These are phyloP conservation scores for Diglossa brunneiventris DNA, from an alignment of 2,113 vertebrate species.

Conservation along the genomic window DNA sequence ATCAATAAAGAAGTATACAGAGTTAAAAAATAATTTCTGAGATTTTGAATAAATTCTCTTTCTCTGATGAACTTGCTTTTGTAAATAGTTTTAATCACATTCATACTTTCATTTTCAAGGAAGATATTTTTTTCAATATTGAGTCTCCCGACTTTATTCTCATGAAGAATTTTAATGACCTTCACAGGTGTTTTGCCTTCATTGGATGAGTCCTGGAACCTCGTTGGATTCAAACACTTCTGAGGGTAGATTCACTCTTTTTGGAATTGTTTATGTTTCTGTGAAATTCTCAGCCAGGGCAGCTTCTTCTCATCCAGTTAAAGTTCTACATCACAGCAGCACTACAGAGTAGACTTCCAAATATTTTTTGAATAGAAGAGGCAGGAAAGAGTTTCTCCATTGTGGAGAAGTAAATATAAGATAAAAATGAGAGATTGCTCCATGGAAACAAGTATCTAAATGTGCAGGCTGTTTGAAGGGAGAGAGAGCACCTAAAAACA, in stretches of 20 bases:
- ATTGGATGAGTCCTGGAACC: not conserved
- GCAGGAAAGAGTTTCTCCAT: not conserved
- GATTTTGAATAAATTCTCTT: not conserved
- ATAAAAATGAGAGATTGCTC: not conserved
- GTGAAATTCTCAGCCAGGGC: not conserved
- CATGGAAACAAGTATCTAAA: not conserved
- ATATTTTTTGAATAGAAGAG: not conserved
- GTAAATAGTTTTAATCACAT: not conserved
- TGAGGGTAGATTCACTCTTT: not conserved
- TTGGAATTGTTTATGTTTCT: not conserved
- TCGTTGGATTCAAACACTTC: accelerated
- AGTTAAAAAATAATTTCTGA: not conserved
- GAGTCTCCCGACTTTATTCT: not conserved
- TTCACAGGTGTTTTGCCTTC: not conserved
- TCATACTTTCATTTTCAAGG: not conserved
- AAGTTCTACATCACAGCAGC: not conserved
- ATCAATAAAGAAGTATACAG: not conserved
- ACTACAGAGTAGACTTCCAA: not conserved
- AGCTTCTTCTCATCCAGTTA: not conserved
- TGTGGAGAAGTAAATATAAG: not conserved
- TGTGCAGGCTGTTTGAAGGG: not conserved
- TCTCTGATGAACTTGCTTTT: not conserved
- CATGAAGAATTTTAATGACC: not conserved
- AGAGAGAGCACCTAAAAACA: not conserved
- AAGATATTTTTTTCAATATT: not conserved